A percentile compares a stretch with the other conserved stretches of the same genome.
phyloP scores from a whole-genome alignment of 2,888 invertebrate species.

The Megamerina dolium region DNA sequence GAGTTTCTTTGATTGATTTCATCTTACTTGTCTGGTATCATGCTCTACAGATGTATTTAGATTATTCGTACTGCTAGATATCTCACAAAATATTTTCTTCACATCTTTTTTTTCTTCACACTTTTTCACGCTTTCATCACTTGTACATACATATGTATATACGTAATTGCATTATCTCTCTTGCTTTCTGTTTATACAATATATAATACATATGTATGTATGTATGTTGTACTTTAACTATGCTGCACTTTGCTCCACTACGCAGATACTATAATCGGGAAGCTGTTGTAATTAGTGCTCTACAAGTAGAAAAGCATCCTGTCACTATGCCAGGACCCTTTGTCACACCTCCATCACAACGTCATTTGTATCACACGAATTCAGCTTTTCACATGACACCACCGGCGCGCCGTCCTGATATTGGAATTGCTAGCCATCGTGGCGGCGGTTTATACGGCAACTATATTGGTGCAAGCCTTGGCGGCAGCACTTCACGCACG shows the following conservation, averaged over 20 bases:
- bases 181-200: background rate
- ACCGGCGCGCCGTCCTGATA: constrained; percentile 56
- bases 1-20: constrained; percentile 46
- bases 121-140: constrained; percentile 27
- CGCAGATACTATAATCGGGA: constrained; percentile 84
- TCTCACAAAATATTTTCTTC: constrained; percentile 3
- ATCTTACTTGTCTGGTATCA: too few species aligned
- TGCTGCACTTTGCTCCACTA: constrained; percentile 1
- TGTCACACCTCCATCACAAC: constrained; percentile 63
- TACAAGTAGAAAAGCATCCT: constrained; percentile 89
- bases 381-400: constrained; percentile 65
- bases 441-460: constrained; percentile 15
- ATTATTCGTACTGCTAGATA: constrained; percentile 11
- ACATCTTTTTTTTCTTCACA: constrained; percentile 9
- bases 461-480: constrained; percentile 1
- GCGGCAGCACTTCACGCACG: constrained; percentile 34
- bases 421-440: constrained; percentile 32
- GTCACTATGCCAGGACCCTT: constrained; percentile 81
- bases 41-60: constrained; percentile 5
- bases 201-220: constrained; percentile 5
- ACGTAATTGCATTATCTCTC: background rate
- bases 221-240: background rate
- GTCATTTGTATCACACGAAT: constrained; percentile 55
- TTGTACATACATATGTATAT: constrained; percentile 6
- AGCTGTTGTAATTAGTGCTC: constrained; percentile 85